Evolutionary conservation across 1,140 invertebrate species (phyloP).

Genomic region (Cotesia glomerata): DNA sequence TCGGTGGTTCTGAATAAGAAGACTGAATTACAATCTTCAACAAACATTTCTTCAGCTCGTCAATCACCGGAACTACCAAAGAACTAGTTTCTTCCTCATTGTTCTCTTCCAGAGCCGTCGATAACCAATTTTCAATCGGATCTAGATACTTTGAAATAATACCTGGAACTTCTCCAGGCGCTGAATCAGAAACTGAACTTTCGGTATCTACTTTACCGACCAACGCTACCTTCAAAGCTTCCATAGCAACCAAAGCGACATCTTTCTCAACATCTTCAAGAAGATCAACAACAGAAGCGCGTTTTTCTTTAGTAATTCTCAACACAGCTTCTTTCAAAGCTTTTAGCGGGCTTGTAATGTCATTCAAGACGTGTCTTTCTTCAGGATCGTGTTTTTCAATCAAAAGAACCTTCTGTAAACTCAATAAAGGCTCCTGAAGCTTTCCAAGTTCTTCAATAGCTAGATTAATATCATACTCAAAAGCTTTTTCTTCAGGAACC

Average conservation of each 20-base stretch:
- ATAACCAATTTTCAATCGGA: constrained; percentile 43
- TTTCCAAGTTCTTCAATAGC: constrained; percentile 38
- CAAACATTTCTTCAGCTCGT: constrained; percentile 39
- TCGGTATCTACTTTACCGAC: constrained; percentile 21
- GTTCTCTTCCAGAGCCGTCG: constrained; percentile 33
- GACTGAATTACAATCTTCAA: constrained; percentile 42
- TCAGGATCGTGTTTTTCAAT: constrained; percentile 41
- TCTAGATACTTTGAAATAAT: constrained; percentile 32
- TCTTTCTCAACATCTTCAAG: constrained; percentile 51
- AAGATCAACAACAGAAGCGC: constrained; percentile 39
- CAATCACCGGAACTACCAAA: constrained; percentile 23
- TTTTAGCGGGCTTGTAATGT: constrained; percentile 40
- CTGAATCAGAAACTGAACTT: constrained; percentile 16
- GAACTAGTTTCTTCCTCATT: constrained; percentile 35
- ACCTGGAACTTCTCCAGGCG: constrained; percentile 18
- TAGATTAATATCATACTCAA: constrained; percentile 34
- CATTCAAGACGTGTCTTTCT: constrained; percentile 41
- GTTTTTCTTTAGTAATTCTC: constrained; percentile 30
- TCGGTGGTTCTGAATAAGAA: constrained; percentile 43
- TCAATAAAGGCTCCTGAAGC: constrained; percentile 46
- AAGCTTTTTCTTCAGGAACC: constrained; percentile 37
- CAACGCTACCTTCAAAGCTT: constrained; percentile 37
- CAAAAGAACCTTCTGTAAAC: constrained; percentile 46
- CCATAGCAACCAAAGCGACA: constrained; percentile 37
- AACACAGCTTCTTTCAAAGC: constrained; percentile 41